Base-by-base conservation (phyloP, 2,888 invertebrate species). In the Erynnis tages region DNA sequence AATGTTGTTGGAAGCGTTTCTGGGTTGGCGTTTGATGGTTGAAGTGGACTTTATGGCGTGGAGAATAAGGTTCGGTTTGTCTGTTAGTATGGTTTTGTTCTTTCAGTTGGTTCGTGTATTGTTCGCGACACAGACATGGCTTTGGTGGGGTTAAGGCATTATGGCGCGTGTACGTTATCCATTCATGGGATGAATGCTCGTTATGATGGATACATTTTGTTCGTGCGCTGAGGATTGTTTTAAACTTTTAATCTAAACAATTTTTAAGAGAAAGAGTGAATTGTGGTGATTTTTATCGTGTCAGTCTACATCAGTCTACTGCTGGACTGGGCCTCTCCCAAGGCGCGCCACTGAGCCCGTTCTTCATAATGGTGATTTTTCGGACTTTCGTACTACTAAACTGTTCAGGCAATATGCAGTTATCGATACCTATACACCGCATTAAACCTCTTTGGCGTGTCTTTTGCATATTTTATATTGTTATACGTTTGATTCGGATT, bases 111-210 rank as follows among this genome's bases (percentile, higher is more conserved):
- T 49, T 48, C 52, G 52, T 50, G 38, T 40, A 40, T 45, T 41
- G 55, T 56, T 54, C 53, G 13, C 41, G 50, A 54, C 47, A 35
- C 41, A 52, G 50, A 52, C 55, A 52, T 13, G 30, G 53, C 53
- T 53, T 47, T 53, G 47, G 53, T 53, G 53, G 55, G 50, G 50
- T 52, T 52, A 44, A 37, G 50, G 50, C 50, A 52, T 52, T 52
- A 52, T 44, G 41, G 13, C 35, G 50, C 43, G 29, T 50, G 50
- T 52, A 52, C 35, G 50, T 43, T 52, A 52, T 44, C 49, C 49
- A 50, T 50, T 50, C 49, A 50, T 50, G 27, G 49, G 43, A 41
- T 19, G 49, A 43, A 34, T 50, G 49, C 27, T 43, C 43, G 41
- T 50, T 43, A 50, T 50, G 49, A 50, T 50, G 49, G 49, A 50